These are phyloP conservation scores for Caerostris darwini DNA, from an alignment of 1,140 invertebrate species.

Conservation along the genomic window DNA sequence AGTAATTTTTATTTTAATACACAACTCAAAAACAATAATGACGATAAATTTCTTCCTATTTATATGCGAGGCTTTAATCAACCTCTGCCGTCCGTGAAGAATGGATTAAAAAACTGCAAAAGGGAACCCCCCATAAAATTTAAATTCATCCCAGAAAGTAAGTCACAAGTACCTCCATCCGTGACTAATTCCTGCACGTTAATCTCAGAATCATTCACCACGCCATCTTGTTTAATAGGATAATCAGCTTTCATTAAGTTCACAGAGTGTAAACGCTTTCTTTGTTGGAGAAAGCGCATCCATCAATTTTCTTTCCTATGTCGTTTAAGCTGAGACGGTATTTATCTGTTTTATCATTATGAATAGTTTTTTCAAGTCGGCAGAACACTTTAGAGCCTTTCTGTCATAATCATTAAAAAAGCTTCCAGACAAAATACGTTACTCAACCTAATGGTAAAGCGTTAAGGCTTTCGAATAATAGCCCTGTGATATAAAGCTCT, in stretches of 20 bases:
- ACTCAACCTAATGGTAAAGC: not conserved
- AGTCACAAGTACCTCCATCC: not conserved
- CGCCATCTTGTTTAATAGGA: not conserved
- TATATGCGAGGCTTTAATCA: not conserved
- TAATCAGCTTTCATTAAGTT: constrained; percentile 56
- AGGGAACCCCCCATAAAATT: not conserved
- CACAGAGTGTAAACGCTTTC: constrained; percentile 23
- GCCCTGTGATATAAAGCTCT: not conserved
- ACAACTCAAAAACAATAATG: not conserved
- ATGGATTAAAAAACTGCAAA: not conserved
- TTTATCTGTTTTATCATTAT: constrained; percentile 34
- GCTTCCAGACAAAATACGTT: constrained; percentile 8
- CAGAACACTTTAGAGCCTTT: not conserved
- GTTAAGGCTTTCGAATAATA: constrained; percentile 57
- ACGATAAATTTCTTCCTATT: not conserved
- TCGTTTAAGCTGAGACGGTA: not conserved
- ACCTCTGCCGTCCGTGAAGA: not conserved
- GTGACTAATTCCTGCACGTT: constrained; percentile 9
- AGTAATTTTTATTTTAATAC: too few relatives aligned
- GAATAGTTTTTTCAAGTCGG: not conserved
- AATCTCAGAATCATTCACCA: constrained; percentile 34
- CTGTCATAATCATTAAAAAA: constrained; percentile 59
- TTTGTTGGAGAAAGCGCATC: not conserved
- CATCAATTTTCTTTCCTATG: constrained; percentile 12
- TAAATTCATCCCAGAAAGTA: not conserved